A percentile compares a stretch with the other conserved stretches of the same genome.
Conservation (phyloP, 2,797 vertebrate species). For the Coccyzus lansbergi region DNA sequence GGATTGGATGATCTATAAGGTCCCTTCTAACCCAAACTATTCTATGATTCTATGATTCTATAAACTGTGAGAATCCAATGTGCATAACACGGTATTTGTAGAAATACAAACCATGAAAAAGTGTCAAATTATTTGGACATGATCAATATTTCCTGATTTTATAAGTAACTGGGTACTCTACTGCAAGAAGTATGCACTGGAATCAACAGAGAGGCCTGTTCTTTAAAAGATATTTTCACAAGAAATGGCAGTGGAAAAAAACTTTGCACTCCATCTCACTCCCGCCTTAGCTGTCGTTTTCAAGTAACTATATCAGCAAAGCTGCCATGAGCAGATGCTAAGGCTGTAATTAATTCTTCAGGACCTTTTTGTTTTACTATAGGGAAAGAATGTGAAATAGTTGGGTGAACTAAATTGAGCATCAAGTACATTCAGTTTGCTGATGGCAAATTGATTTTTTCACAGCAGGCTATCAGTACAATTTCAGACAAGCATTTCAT, state of each 20-base stretch:
- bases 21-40: no score
- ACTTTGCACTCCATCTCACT: background rate
- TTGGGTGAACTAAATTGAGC: conserved; percentile 57
- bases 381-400: conserved; percentile 53
- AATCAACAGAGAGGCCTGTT: background rate
- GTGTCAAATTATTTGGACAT: background rate
- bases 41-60: no score
- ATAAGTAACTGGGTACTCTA: background rate
- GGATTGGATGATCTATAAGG: no score
- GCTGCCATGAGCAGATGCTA: conserved; percentile 60
- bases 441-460: conserved; percentile 68
- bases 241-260: conserved; percentile 1
- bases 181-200: background rate
- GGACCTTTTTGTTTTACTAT: conserved; percentile 58
- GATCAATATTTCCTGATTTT: background rate
- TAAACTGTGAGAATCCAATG: background rate
- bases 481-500: conserved; percentile 63
- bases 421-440: conserved; percentile 52
- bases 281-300: background rate
- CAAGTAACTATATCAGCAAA: conserved; percentile 9
- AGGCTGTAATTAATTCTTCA: conserved; percentile 66
- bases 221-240: conserved; percentile 9
- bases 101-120: background rate
- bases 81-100: background rate
- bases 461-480: conserved; percentile 58